Base-by-base conservation (phyloP, 23 tunicate species). In the Oikopleura dioica region DNA sequence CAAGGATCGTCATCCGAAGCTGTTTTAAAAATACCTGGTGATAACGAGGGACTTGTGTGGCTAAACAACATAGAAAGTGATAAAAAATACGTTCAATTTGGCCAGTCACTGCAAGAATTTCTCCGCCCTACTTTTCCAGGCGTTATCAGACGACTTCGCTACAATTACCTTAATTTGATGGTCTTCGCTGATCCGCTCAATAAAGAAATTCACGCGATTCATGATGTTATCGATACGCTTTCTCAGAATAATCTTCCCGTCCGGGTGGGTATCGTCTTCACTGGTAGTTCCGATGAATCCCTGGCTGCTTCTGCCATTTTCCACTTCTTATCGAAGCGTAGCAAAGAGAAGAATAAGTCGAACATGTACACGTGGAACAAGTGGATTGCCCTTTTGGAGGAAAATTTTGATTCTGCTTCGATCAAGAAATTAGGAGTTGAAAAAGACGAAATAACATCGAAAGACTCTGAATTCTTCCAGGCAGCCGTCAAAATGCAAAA, bases 81-180 rank as follows among this genome's bases (percentile, higher is more conserved):
- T 63, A 79, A 83, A 35, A 81, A 79, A 55, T 94, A 94, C 81
- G n/a, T 37, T 12, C 79, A 81, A 32, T 94, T 87, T 87, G 83
- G 88, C 1, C 58, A 77, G 1, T 82, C 83, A 67, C 31, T 94
- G 33, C 88, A 86, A 38, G 99, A 94, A 63, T 51, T 94, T 31
- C 78, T 94, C 16, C 84, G 99, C 21, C 99, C 99, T 31, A 92
- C 99, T 16, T 94, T 94, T 76, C 99, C 95, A 38, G 95, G 95
- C 21, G 79, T 84, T 2, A 37, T 94, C 37, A 83, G 99, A 4
- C 75, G 85, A 1, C n/a, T 94, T 28, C 76, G 88, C 0, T 83
- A 81, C 79, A 94, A 94, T 75, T 80, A 85, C 84, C 82, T 82
- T 75, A 87, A 94, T 38, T 78, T 94, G 38, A 88, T 83, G 68